A percentile compares a stretch with the other conserved stretches of the same genome.
These are phyloP conservation scores for Epinephelus coioides DNA, from an alignment of 2,797 vertebrate species.

Conservation along the genomic window DNA sequence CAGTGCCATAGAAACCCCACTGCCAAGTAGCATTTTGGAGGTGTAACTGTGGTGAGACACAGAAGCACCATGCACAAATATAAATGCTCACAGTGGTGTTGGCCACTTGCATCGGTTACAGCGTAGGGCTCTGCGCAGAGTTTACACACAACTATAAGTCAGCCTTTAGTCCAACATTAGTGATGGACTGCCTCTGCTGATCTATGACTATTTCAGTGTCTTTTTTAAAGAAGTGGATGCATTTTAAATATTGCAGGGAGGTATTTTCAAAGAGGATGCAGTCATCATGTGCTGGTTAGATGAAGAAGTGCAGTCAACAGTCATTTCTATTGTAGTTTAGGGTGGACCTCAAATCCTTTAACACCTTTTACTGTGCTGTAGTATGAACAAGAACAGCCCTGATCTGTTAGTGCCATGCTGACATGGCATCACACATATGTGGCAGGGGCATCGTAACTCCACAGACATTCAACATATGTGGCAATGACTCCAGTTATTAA, in stretches of 20 bases:
- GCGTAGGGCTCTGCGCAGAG: too few relatives aligned
- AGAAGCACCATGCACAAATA: too few relatives aligned
- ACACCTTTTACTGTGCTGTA: slow-evolving; percentile 23
- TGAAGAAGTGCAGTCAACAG: slow-evolving; percentile 3
- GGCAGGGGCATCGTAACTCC: not conserved
- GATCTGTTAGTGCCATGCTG: not conserved
- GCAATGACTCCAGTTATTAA: slow-evolving; percentile 25
- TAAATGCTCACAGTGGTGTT: too few relatives aligned
- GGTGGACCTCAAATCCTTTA: slow-evolving; percentile 9
- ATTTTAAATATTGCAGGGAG: not conserved
- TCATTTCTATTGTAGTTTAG: slow-evolving; percentile 1
- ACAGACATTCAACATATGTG: slow-evolving; percentile 2
- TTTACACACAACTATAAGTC: too few relatives aligned
- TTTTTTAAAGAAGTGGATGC: not conserved
- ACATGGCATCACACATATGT: slow-evolving; percentile 16
- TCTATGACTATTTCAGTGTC: not conserved
- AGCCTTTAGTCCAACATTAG: not conserved
- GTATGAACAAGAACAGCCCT: slow-evolving; percentile 10
- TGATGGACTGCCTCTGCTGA: not conserved
- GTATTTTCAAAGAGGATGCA: not conserved
- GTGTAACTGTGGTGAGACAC: too few relatives aligned
- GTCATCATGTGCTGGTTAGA: not conserved
- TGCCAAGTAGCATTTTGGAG: too few relatives aligned
- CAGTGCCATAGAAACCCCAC: too few relatives aligned
- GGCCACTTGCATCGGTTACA: too few relatives aligned